Conservation (phyloP, 2,888 invertebrate species). For the Acrocyrtus sp. region DNA sequence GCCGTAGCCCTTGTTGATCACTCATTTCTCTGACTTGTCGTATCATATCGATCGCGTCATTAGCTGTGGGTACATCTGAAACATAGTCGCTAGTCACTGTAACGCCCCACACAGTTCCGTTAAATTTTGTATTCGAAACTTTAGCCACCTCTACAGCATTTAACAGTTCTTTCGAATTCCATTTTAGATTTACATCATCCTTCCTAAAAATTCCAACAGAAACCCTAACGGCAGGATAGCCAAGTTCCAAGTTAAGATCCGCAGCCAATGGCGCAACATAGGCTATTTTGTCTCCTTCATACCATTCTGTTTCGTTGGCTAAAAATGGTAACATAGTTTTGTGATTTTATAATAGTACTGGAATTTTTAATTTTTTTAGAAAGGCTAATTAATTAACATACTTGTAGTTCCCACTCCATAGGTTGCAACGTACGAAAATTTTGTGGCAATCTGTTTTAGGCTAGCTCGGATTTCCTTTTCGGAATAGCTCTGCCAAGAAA, state of each 20-base stretch:
- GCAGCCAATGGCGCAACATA: conserved; percentile 34
- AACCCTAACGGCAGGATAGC: conserved; percentile 22
- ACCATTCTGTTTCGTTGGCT: conserved; percentile 41
- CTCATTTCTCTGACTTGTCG: conserved; percentile 11
- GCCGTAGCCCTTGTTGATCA: conserved; percentile 5
- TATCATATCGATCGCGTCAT: conserved; percentile 30
- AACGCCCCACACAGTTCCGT: conserved; percentile 50
- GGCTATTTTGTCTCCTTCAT: conserved; percentile 29
- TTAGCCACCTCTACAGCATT: conserved; percentile 43
- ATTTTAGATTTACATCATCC: conserved; percentile 20
- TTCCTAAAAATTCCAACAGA: conserved; percentile 38
- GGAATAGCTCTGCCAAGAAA: conserved; percentile 29
- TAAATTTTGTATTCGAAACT: conserved; percentile 40
- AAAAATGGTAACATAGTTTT: not conserved
- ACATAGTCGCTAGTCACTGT: conserved; percentile 41
- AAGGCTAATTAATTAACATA: no score
- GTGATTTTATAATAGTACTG: no score
- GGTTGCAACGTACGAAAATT: conserved; percentile 46
- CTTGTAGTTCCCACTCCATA: conserved; percentile 43
- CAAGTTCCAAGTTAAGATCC: conserved; percentile 30
- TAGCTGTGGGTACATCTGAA: not conserved
- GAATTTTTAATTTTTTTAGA: not conserved
- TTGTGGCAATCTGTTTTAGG: conserved; percentile 20
- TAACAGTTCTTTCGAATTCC: conserved; percentile 41
- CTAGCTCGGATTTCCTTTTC: conserved; percentile 14